Conservation (phyloP, 2,797 vertebrate species). For the Eulemur coronatus region DNA sequence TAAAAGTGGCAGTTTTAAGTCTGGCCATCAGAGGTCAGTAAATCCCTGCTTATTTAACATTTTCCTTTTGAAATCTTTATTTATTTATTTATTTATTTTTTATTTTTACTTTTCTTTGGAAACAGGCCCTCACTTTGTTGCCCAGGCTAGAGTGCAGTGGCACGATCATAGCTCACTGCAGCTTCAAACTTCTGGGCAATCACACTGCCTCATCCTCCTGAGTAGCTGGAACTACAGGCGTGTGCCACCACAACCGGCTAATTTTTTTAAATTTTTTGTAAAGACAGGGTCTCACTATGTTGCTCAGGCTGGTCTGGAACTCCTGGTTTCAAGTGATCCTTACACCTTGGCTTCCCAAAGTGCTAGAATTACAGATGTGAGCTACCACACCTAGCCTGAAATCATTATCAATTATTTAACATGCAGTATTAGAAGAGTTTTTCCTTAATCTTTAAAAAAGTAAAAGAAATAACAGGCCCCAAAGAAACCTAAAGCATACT, state of each 20-base stretch:
- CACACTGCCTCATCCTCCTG: not conserved
- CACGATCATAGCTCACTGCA: not conserved
- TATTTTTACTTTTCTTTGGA: not conserved
- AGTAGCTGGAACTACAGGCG: not conserved
- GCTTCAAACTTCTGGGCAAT: not conserved
- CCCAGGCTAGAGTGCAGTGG: not conserved
- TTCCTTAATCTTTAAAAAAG: not conserved
- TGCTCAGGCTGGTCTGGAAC: not conserved
- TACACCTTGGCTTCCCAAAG: not conserved
- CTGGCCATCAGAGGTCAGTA: slow-evolving; percentile 82
- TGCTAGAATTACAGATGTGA: not conserved
- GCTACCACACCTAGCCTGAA: no score
- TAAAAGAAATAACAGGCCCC: not conserved
- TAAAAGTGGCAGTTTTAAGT: slow-evolving; percentile 60
- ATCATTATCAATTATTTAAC: not conserved
- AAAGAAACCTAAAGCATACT: not conserved
- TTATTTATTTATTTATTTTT: not conserved
- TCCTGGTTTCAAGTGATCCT: not conserved
- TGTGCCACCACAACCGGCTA: not conserved
- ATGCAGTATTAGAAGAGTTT: not conserved
- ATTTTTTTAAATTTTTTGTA: not conserved
- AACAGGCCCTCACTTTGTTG: not conserved
- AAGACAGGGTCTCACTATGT: not conserved
- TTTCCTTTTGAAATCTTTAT: not conserved
- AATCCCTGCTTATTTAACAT: slow-evolving; percentile 59